Percentiles rank a stretch among this genome's conserved stretches.
These are phyloP conservation scores for Odontomachus brunneus DNA, from an alignment of 1,140 invertebrate genomes.

Conservation along the genomic window DNA sequence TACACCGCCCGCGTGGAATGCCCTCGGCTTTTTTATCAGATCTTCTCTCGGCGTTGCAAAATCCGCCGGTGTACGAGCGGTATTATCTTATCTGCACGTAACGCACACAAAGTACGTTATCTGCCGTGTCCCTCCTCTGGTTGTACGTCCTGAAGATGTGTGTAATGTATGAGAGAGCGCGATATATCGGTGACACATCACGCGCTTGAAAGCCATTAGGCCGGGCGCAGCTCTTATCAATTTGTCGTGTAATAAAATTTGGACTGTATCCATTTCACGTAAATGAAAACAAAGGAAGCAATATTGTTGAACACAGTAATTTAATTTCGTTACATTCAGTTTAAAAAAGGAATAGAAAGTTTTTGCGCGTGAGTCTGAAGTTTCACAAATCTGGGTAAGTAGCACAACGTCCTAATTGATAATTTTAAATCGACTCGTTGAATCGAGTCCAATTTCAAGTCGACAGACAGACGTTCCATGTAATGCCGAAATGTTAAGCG, in stretches of 20 bases:
- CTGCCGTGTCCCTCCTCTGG: slow-evolving; percentile 26
- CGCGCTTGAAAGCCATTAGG: slow-evolving; percentile 9
- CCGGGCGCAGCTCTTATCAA: not conserved
- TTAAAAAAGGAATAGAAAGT: too few species aligned
- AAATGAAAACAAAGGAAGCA: too few species aligned
- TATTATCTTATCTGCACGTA: slow-evolving; percentile 67
- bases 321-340: too few species aligned
- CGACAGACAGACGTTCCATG: not conserved
- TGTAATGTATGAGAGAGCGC: slow-evolving; percentile 39
- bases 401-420: not conserved
- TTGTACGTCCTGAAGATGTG: slow-evolving; percentile 48
- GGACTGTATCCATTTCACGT: too few species aligned
- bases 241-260: not conserved
- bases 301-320: too few species aligned
- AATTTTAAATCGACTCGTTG: not conserved
- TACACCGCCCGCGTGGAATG: not conserved
- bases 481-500: not conserved
- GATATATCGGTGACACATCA: slow-evolving; percentile 19
- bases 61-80: slow-evolving; percentile 20
- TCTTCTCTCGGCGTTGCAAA: slow-evolving; percentile 30
- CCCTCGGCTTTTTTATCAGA: slow-evolving; percentile 38
- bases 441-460: not conserved
- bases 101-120: slow-evolving; percentile 51
- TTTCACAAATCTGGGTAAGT: not conserved
- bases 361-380: not conserved